Conservation (phyloP, 2,888 invertebrate genomes). For the Sarcophaga carnaria region DNA sequence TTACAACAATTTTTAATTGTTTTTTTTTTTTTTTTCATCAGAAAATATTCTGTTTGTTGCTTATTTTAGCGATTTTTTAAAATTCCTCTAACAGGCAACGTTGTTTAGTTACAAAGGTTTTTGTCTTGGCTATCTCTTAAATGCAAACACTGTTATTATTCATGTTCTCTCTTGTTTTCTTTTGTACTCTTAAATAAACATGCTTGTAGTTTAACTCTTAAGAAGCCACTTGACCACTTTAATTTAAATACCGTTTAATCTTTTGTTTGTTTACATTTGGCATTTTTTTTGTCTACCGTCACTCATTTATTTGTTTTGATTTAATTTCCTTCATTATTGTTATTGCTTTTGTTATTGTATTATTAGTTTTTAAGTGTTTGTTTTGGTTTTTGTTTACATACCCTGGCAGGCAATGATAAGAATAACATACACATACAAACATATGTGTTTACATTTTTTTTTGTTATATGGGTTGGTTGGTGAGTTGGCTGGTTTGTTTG, state of each 20-base stretch:
- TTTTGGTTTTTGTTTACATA: conserved; percentile 7
- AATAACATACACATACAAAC: no score
- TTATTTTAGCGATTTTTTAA: neutral
- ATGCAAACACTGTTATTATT: no score
- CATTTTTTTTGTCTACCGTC: conserved; percentile 21
- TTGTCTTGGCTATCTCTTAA: conserved; percentile 30
- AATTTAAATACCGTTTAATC: no score
- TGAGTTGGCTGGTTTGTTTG: neutral
- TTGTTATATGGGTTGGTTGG: neutral
- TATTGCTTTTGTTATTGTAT: neutral
- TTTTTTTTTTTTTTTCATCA: no score
- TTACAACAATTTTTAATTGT: no score
- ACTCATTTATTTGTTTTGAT: conserved; percentile 50
- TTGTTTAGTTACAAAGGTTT: neutral
- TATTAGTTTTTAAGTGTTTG: neutral
- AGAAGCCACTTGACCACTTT: conserved; percentile 18
- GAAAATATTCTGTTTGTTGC: neutral
- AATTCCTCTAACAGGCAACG: neutral
- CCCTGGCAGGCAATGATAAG: neutral
- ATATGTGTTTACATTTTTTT: no score
- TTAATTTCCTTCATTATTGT: conserved; percentile 29
- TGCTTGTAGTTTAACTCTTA: conserved; percentile 11
- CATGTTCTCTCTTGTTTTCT: neutral
- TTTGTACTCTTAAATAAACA: conserved; percentile 56
- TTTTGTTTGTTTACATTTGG: neutral